Percentiles rank a stretch among this genome's conserved stretches.
These are phyloP conservation scores for Argyresthia albistria DNA, from an alignment of 2,888 invertebrate species.

Conservation along the genomic window DNA sequence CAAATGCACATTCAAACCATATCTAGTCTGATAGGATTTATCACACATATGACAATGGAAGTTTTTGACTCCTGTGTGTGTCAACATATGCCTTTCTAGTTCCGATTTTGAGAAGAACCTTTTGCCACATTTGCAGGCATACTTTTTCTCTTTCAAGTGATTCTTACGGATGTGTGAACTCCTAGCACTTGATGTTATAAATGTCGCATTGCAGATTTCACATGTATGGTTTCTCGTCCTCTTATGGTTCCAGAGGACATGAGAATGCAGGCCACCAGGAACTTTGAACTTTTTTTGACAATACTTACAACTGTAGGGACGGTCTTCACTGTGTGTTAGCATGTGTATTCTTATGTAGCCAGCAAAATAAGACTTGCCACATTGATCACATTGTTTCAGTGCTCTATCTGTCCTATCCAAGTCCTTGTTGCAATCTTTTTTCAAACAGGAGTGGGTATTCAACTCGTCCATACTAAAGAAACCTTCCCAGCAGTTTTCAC, in stretches of 20 bases:
- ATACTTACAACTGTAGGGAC: conserved; percentile 54
- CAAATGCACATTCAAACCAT: conserved; percentile 61
- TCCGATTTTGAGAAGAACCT: conserved; percentile 61
- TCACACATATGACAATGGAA: conserved; percentile 62
- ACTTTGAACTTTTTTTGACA: conserved; percentile 67
- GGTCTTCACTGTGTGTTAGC: conserved; percentile 50
- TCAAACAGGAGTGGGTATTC: conserved; percentile 38
- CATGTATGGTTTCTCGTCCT: conserved; percentile 58
- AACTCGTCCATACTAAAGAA: conserved; percentile 37
- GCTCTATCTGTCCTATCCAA: conserved; percentile 14
- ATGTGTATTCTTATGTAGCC: conserved; percentile 62
- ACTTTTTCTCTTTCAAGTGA: conserved; percentile 62
- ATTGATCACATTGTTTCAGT: conserved; percentile 57
- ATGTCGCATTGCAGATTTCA: conserved; percentile 59
- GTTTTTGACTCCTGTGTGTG: conserved; percentile 62
- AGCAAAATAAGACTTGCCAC: conserved; percentile 62
- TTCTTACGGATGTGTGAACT: conserved; percentile 60
- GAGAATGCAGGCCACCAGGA: conserved; percentile 54
- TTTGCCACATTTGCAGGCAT: conserved; percentile 58
- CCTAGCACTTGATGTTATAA: conserved; percentile 56
- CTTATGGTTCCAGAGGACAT: conserved; percentile 61
- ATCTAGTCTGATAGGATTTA: conserved; percentile 62
- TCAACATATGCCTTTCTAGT: conserved; percentile 52
- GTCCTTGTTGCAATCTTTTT: not conserved
- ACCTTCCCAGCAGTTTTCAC: conserved; percentile 61